Evolutionary conservation across 2,797 vertebrate species (phyloP).

Genomic region (Acanthurus tractus): DNA sequence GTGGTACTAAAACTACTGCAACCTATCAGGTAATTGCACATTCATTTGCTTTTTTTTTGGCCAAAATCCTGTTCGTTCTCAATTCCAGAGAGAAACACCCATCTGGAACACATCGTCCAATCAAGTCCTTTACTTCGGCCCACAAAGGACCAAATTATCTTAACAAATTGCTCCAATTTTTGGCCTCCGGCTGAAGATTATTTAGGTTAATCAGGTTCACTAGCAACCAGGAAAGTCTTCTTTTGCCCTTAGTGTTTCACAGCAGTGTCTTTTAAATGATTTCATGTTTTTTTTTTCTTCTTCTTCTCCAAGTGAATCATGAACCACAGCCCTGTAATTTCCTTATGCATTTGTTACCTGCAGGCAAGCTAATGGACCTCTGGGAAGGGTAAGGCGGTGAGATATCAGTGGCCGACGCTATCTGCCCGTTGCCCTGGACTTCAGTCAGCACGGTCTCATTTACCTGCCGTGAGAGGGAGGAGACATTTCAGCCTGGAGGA

Average conservation of each 20-base stretch:
- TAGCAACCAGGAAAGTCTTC: neutral
- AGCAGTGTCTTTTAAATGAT: neutral
- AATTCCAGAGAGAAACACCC: neutral
- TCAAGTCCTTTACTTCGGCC: neutral
- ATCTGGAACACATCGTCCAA: neutral
- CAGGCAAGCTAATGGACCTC: conserved; percentile 81
- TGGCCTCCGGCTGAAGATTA: neutral
- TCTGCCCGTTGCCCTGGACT: conserved; percentile 69
- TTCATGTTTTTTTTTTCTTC: neutral
- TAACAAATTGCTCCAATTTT: neutral
- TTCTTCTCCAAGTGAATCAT: neutral
- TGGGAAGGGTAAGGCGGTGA: conserved; percentile 84
- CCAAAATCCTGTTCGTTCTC: neutral
- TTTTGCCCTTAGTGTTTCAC: neutral
- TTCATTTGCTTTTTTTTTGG: neutral
- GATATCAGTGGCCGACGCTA: conserved; percentile 79
- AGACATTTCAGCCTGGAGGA: conserved; percentile 13
- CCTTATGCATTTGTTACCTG: conserved; percentile 76
- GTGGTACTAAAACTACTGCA: neutral
- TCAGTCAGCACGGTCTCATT: conserved; percentile 83
- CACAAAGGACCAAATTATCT: conserved; percentile 14
- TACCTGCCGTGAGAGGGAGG: conserved; percentile 69
- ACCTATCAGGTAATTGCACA: neutral
- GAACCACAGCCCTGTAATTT: neutral
- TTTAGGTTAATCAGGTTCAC: neutral